Percentiles rank a stretch among this genome's conserved stretches.
Conservation (phyloP, 2,113 vertebrate genomes). For the Thryonomys swinderianus region DNA sequence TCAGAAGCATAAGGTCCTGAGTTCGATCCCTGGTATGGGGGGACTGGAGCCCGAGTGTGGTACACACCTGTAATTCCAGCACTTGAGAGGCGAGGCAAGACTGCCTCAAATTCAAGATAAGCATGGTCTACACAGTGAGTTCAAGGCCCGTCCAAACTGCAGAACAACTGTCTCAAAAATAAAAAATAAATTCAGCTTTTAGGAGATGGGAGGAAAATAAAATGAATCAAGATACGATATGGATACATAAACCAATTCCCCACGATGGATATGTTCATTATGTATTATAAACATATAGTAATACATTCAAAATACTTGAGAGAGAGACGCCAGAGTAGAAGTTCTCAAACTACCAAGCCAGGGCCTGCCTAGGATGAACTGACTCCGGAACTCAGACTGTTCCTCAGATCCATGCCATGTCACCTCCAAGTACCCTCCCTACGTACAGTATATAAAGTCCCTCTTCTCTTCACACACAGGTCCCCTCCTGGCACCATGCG, state of each 20-base stretch:
- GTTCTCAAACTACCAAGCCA: not conserved
- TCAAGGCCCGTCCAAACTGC: too few relatives aligned
- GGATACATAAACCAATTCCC: too few relatives aligned
- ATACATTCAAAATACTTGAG: not conserved
- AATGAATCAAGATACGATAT: not conserved
- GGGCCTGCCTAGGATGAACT: not conserved
- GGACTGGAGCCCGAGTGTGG: too few relatives aligned
- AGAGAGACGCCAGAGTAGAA: not conserved
- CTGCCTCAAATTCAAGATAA: not conserved
- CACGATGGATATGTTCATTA: too few relatives aligned
- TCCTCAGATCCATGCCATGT: not conserved
- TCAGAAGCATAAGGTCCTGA: too few relatives aligned
- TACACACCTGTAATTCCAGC: not conserved
- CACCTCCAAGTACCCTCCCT: not conserved
- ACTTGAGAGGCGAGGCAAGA: not conserved
- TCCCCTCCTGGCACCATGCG: not conserved
- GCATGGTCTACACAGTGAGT: not conserved
- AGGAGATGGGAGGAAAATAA: not conserved
- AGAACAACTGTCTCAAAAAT: too few relatives aligned
- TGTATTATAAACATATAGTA: too few relatives aligned
- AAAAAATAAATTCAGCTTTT: too few relatives aligned
- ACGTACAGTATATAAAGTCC: not conserved
- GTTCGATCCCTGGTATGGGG: too few relatives aligned
- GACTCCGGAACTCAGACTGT: not conserved
- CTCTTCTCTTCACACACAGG: not conserved